Evolutionary conservation across 2,888 invertebrate species (phyloP).

Genomic region (Idaea biselata): DNA sequence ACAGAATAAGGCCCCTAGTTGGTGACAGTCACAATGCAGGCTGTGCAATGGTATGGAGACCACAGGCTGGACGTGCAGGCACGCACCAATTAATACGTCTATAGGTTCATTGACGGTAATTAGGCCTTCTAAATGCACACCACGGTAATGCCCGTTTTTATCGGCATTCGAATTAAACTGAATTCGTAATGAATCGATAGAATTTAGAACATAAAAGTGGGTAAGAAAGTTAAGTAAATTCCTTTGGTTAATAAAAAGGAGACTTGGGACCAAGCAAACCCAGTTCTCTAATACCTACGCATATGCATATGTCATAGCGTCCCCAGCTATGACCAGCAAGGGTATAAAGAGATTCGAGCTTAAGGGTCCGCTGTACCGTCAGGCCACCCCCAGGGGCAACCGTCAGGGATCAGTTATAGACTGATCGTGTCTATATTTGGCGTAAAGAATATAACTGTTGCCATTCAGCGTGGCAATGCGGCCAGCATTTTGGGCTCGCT

Average conservation of each 20-base stretch:
- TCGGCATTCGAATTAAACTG: neutral
- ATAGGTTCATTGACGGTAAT: constrained; percentile 18
- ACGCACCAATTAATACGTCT: constrained; percentile 25
- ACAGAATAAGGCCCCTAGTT: neutral
- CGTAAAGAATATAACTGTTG: too few species aligned
- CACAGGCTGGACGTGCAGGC: constrained; percentile 13
- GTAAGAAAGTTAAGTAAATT: neutral
- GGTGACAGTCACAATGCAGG: constrained; percentile 9
- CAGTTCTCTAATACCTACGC: too few species aligned
- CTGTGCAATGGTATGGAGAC: constrained; percentile 10
- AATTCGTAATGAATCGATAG: neutral
- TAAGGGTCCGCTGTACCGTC: too few species aligned
- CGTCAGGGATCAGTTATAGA: too few species aligned
- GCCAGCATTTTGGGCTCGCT: too few species aligned
- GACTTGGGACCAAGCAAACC: too few species aligned
- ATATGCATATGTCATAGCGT: too few species aligned
- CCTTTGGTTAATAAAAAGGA: neutral
- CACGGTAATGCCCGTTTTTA: neutral
- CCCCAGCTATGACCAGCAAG: too few species aligned
- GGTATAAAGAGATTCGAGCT: too few species aligned
- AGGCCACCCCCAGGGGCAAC: too few species aligned
- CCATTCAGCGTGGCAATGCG: too few species aligned
- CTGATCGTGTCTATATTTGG: too few species aligned
- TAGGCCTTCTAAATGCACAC: constrained; percentile 23
- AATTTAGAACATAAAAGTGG: neutral